Base-by-base conservation (phyloP, 2,888 invertebrate species). In the Tetragonula carbonaria region DNA sequence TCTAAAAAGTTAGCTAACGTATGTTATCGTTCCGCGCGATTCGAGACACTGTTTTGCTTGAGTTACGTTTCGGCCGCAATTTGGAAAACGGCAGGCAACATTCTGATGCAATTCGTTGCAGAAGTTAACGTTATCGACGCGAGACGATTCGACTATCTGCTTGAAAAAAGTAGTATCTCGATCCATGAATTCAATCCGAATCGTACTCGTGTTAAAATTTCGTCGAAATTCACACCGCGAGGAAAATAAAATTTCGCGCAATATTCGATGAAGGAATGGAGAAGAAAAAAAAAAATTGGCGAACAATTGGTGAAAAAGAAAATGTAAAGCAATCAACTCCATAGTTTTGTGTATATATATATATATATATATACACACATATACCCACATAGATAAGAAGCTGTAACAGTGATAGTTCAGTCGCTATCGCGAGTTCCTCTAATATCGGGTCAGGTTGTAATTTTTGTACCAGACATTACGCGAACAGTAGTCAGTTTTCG, bases 371-470 rank as follows among this genome's bases (percentile, higher is more conserved):
- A 8, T 0, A 38, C 5, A 38, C 38, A 8, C 8, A 38, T 8
- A 38, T 8, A 21, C 62, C 23, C 67, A 68, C 33, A 13, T 21
- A 75, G 78, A 78, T 82, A 84, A 71, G 66, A 28, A 59, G 70
- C 28, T 74, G 50, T 73, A 82, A 57, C 63, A 50, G 6, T 72
- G 74, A 79, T 77, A 78, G 75, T 82, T 66, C 72, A 28, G 51
- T 66, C 74, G 86, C 78, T 87, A 90, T 87, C 87, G 65, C 66
- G 28, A 65, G 73, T 84, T 79, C 66, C 78, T 71, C 53, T 73
- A 80, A 85, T 82, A 90, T 89, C 80, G 73, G 76, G 76, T 78
- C 73, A 83, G 74, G 84, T 87, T 89, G 72, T 85, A 85, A 87
- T 85, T 88, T 83, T 86, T 84, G 85, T 87, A 67, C 80, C 68